Percentiles rank a stretch among this genome's conserved stretches.
These are phyloP conservation scores for Chesias legatella DNA, from an alignment of 2,888 invertebrate species.

Conservation along the genomic window DNA sequence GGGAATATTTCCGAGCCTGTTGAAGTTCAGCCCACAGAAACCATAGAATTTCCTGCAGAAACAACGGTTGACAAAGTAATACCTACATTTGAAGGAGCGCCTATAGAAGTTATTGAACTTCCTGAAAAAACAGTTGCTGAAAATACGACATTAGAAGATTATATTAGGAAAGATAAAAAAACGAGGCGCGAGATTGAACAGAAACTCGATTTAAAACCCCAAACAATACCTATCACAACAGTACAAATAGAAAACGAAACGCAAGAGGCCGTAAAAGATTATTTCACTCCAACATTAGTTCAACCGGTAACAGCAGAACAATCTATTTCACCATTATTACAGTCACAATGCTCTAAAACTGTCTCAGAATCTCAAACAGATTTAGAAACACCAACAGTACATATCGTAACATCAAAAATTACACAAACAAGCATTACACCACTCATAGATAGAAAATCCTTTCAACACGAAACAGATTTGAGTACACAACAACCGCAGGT, in stretches of 20 bases:
- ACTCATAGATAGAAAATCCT: constrained; percentile 54
- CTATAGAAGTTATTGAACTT: constrained; percentile 7
- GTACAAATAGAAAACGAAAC: too few species aligned
- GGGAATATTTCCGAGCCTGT: background rate
- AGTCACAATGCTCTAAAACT: constrained; percentile 63
- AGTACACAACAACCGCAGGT: constrained; percentile 42
- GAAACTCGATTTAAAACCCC: constrained; percentile 8
- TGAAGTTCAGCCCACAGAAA: constrained; percentile 22
- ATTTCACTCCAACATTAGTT: constrained; percentile 37
- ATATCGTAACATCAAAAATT: constrained; percentile 44
- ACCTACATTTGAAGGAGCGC: constrained; percentile 33
- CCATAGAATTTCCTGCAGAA: constrained; percentile 31
- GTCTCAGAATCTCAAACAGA: constrained; percentile 47
- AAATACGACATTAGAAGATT: too few species aligned
- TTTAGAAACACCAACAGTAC: constrained; percentile 40
- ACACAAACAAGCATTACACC: constrained; percentile 55
- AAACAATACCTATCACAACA: constrained; percentile 33
- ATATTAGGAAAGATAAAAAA: constrained; percentile 28
- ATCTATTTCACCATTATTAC: constrained; percentile 52
- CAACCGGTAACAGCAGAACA: constrained; percentile 50
- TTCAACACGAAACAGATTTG: constrained; percentile 63
- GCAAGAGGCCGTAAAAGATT: constrained; percentile 51
- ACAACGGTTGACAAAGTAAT: constrained; percentile 49
- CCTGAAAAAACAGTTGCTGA: too few species aligned
- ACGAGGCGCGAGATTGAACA: constrained; percentile 29